Evolutionary conservation across 2,888 invertebrate genomes (phyloP), one percentile per base, ranked within the genome.

Genomic region (Parnassius smintheus): DNA sequence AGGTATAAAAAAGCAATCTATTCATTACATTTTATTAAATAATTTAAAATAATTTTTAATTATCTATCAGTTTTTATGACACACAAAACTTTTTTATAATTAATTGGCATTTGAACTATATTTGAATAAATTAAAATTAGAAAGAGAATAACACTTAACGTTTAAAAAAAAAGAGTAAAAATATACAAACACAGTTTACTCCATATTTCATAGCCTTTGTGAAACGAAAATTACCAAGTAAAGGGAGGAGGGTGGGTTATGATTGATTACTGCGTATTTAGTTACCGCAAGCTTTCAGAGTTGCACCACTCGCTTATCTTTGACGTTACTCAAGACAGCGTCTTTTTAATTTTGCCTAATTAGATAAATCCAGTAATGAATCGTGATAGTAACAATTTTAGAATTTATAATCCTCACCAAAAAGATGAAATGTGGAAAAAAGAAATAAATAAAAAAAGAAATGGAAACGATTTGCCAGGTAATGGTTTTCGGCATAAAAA

Each of bases 181-280:
- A 3, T 7, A 4, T 4, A 7, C 35, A 3, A 35, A 35, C 35
- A 35, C 35, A 35, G 35, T 35, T 35, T 35, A 35, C 35, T 35
- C 35, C 64, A 54, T 46, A 72, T 85, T 90, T 89, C 70, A 85
- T 62, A 63, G 65, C 72, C 71, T 72, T 72, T 77, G 77, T 79
- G 82, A 81, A 85, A 82, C 82, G 76, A 78, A 80, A 82, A 85
- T 85, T 85, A 81, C 81, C 75, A 78, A 85, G 85, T 83, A 85
- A 85, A 80, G 49, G 77, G 78, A 82, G 83, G 75, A 76, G 81
- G 83, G 78, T 72, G 77, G 75, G 75, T 76, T 80, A 87, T 90
- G 90, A 91, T 90, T 89, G 88, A 91, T 91, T 86, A 84, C 83
- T 76, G 76, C 75, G 80, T 83, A 81, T 86, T 87, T 81, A 80